Base-by-base conservation (phyloP, 2,888 invertebrate species). In the Plemyria rubiginata region DNA sequence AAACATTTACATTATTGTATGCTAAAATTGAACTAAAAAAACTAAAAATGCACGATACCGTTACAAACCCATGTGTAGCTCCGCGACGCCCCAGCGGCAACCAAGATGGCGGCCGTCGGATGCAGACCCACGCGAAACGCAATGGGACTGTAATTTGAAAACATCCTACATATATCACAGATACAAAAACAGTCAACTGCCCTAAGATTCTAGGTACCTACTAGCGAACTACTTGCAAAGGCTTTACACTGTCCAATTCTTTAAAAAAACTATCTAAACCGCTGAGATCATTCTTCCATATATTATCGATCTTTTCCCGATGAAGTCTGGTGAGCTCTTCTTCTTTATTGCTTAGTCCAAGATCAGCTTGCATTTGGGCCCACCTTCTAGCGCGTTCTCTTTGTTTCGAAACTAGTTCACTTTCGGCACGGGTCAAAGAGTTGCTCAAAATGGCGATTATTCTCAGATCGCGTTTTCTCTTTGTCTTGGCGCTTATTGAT, bases 211-310 rank as follows among this genome's bases (percentile, higher is more conserved):
- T 68, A 65, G 40, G 29, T 50, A 38, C 36, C 36, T 38, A 38
- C 78, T 81, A 82, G 70, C 75, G 82, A 71, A 80, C 75, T 73
- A 84, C 66, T 70, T 60, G 67, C 56, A 70, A 48, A 70, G 93
- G 93, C 76, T 94, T 95, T 70, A 95, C 92, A 82, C 89, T 91
- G 78, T 94, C 94, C 79, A 95, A 85, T 84, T 95, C 93, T 73
- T 91, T 93, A 93, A 95, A 95, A 86, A 95, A 95, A 78, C 88
- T 92, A 87, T 95, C 94, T 82, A 95, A 82, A 75, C 94, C 94
- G 82, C 93, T 93, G 79, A 95, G 90, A 84, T 95, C 95, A 80
- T 94, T 93, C 87, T 92, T 92, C 93, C 93, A 93, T 77, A 92
- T 72, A 78, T 85, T 84, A 86, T 91, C 87, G 64, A 92, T 87